Conservation (phyloP, 2,113 vertebrate genomes). For the Datnioides undecimradiatus region DNA sequence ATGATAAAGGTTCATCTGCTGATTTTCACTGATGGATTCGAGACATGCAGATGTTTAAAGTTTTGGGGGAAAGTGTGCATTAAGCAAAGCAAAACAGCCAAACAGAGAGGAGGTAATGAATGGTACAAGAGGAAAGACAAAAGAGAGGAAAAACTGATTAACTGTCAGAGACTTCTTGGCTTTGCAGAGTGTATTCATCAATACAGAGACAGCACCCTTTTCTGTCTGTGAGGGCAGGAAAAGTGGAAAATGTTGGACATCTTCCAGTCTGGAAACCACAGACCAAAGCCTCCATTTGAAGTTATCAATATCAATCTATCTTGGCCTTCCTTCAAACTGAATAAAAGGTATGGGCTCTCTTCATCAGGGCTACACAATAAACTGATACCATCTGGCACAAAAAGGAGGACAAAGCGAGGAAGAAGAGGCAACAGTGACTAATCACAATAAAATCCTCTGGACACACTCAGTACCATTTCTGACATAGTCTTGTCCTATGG, state of each 20-base stretch:
- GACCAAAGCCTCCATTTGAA: conserved; percentile 69
- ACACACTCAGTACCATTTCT: conserved; percentile 16
- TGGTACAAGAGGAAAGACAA: conserved; percentile 42
- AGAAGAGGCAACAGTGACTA: conserved; percentile 43
- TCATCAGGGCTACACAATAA: conserved; percentile 61
- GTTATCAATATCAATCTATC: conserved; percentile 70
- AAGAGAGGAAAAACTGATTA: conserved; percentile 57
- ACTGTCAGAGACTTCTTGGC: conserved; percentile 58
- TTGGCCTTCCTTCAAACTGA: conserved; percentile 59
- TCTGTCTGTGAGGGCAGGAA: conserved; percentile 50
- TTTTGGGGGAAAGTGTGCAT: neutral
- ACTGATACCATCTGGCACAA: conserved; percentile 55
- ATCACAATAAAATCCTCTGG: conserved; percentile 42
- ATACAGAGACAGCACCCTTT: conserved; percentile 43
- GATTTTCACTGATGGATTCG: neutral
- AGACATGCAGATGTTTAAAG: neutral
- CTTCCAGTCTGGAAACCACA: conserved; percentile 67
- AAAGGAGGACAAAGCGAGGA: conserved; percentile 33
- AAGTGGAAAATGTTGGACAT: conserved; percentile 61
- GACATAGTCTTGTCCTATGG: conserved; percentile 46
- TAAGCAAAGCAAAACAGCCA: conserved; percentile 1
- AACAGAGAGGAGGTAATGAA: conserved; percentile 23
- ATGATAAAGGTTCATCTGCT: neutral
- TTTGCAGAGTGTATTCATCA: conserved; percentile 64
- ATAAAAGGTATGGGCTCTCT: conserved; percentile 64